Evolutionary conservation across 2,113 vertebrate genomes (phyloP).

Genomic region (Microcebus jonahi): DNA sequence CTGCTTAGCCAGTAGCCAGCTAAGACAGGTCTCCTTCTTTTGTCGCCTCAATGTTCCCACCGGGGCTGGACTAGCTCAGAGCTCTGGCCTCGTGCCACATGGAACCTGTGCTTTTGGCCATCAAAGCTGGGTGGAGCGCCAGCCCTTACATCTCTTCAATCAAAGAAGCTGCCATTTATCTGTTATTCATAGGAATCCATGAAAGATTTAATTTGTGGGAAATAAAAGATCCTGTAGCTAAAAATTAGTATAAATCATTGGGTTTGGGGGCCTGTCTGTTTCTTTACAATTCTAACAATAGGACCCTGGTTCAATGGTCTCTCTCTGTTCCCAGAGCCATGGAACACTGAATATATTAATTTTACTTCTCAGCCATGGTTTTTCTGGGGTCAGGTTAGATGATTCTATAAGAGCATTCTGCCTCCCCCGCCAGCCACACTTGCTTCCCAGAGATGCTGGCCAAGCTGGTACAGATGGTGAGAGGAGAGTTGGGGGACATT

Average conservation of each 20-base stretch:
- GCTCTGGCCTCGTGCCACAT: not conserved
- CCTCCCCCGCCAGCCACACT: not conserved
- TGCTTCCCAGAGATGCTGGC: not conserved
- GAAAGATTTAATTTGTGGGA: not conserved
- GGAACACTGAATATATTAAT: not conserved
- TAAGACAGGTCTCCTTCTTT: not conserved
- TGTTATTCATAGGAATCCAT: not conserved
- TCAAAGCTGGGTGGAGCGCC: not conserved
- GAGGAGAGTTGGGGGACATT: not conserved
- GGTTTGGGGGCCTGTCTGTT: not conserved
- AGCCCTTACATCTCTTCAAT: not conserved
- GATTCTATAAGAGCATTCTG: not conserved
- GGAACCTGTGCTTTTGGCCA: not conserved
- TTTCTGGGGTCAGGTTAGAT: not conserved
- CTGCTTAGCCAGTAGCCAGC: not conserved
- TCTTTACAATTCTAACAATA: not conserved
- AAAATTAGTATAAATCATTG: not conserved
- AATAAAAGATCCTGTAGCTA: not conserved
- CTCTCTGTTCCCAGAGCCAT: not conserved
- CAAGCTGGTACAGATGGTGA: not conserved
- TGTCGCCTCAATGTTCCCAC: not conserved
- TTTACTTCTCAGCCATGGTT: not conserved
- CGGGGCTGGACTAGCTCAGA: fast-evolving
- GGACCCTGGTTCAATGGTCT: not conserved
- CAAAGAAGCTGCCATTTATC: not conserved